Conservation (phyloP, 2,797 vertebrate species). For the Bradypus variegatus region DNA sequence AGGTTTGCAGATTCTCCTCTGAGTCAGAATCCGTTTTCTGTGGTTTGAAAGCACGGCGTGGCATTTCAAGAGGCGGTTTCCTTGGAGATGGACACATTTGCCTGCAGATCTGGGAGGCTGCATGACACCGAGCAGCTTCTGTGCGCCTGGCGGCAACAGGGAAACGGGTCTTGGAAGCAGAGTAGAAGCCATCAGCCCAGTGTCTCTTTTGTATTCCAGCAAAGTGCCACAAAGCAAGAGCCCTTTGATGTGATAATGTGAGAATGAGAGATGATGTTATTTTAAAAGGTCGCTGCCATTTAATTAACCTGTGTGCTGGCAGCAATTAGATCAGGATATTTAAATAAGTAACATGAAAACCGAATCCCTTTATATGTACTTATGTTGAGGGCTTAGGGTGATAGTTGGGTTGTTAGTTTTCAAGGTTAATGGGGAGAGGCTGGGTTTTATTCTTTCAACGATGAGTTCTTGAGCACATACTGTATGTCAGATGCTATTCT, state of each 20-base stretch:
- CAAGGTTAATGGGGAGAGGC: not conserved
- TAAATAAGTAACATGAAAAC: not conserved
- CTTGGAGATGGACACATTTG: constrained; percentile 35
- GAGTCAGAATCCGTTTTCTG: not conserved
- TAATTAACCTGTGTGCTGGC: constrained; percentile 47
- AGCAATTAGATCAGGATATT: constrained; percentile 15
- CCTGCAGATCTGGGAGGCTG: not conserved
- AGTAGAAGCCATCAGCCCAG: not conserved
- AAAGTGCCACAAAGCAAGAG: not conserved
- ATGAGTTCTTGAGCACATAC: not conserved
- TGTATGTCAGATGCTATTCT: not conserved
- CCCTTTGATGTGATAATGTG: constrained; percentile 37
- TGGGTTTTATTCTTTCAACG: not conserved
- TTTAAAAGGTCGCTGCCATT: constrained; percentile 21
- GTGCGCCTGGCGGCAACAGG: not conserved
- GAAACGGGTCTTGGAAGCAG: not conserved
- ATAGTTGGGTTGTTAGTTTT: not conserved
- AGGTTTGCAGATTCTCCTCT: not conserved
- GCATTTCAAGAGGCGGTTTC: constrained; percentile 39
- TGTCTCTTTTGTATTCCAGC: not conserved
- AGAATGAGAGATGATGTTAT: not conserved
- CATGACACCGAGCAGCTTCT: not conserved
- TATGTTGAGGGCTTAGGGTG: not conserved
- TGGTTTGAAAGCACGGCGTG: not conserved
- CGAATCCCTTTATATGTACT: not conserved